Percentiles rank a stretch among this genome's conserved stretches.
Evolutionary conservation across 2,113 vertebrate genomes (phyloP).

Genomic region (Elanus axillaris): DNA sequence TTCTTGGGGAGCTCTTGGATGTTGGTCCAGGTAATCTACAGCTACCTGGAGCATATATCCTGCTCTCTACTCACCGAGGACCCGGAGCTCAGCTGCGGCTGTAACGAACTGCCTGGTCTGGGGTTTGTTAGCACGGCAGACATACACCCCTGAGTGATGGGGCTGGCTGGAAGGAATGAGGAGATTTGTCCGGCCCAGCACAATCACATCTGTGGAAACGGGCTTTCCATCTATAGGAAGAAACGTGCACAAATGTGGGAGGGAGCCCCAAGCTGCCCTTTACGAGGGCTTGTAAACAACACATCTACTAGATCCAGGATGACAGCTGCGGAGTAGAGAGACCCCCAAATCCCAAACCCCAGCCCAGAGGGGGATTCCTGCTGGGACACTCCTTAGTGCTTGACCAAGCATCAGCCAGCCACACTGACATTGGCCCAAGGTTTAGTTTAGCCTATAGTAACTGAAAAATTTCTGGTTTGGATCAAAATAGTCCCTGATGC

Average conservation of each 20-base stretch:
- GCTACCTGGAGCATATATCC: not conserved
- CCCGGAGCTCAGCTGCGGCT: constrained; percentile 85
- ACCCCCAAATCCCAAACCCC: not conserved
- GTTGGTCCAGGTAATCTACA: not conserved
- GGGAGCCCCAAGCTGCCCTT: not conserved
- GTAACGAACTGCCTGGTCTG: constrained; percentile 89
- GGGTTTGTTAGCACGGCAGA: constrained; percentile 94
- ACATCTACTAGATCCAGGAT: not conserved
- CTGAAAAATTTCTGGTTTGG: not conserved
- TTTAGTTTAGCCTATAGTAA: not conserved
- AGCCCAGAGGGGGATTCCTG: not conserved
- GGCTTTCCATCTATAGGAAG: constrained; percentile 86
- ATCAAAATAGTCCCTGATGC: not conserved
- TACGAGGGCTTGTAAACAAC: not conserved
- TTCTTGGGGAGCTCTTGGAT: not conserved
- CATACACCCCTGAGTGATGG: constrained; percentile 88
- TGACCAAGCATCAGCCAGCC: not conserved
- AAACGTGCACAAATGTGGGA: not conserved
- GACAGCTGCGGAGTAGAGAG: not conserved
- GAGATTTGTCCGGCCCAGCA: constrained; percentile 88
- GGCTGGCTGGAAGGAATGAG: constrained; percentile 85
- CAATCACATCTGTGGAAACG: constrained; percentile 88
- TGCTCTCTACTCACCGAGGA: constrained; percentile 80
- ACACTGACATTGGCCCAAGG: not conserved
- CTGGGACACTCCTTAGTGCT: not conserved